Evolutionary conservation across 2,113 vertebrate species (phyloP), one percentile per base, ranked within the genome.

Genomic region (Vulpes vulpes): DNA sequence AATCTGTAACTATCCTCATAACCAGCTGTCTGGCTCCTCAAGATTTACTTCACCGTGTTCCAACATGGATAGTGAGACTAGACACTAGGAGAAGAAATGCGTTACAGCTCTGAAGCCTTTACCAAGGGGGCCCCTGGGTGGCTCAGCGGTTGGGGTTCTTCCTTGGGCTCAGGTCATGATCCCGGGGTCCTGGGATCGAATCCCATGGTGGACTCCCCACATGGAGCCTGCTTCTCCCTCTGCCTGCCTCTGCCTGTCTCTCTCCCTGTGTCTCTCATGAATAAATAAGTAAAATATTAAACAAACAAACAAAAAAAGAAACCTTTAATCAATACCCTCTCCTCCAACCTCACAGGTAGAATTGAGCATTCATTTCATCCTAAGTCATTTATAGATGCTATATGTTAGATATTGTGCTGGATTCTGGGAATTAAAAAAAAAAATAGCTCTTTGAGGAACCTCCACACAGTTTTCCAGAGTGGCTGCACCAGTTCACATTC

Each of bases 61-160:
- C 84, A 32, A 74, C 11, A 35, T 38, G 15, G 55, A 73, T 59
- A 78, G 25, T 89, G 71, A 96, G 35, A 60, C 11, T 35, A 95
- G 71, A 60, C 5, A 55, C 88, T 89, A 65, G n/a, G 80, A 43
- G 22, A 80, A 87, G 53, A 89, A n/a, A 73, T 90, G 89, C 95
- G 79, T 95, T 97, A 76, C 90, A 81, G 43, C 43, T 84, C 14
- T 92, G 89, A 92, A 87, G 57, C 35, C 20, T 91, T 96, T 80
- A 80, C 16, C 35, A 43, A 43, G 43, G 43, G 43, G 43, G 43
- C 43, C 43, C 43, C 43, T 43, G 43, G 43, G 43, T 43, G 43
- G 43, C 43, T 43, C 43, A 43, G 43, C 6, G 6, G 43, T 43
- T 43, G 43, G 43, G 43, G 43, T 43, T 43, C 43, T 43, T 6